Base-by-base conservation (phyloP, 1,140 invertebrate genomes). In the Hypsibius dujardini region DNA sequence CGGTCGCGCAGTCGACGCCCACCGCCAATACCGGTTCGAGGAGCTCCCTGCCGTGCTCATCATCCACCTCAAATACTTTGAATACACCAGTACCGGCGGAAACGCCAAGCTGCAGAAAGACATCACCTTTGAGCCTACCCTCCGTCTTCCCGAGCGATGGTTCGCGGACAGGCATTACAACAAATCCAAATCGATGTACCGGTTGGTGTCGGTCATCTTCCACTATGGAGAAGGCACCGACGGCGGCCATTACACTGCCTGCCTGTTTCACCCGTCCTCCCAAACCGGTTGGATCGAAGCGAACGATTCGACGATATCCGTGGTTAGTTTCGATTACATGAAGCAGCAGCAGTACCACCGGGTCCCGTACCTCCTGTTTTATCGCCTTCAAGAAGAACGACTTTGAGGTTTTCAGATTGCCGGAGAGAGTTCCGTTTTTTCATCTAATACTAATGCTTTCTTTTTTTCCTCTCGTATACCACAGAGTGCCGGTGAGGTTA, bases 221-320 rank as follows among this genome's bases (percentile, higher is more conserved):
- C 62, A 67, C 42, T 67, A 67, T 42, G 62, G 62, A 12, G 62
- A 67, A 67, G 62, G 62, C 12, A 67, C 62, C 3, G 62, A 67
- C 12, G 42, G 42, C 42, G 62, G 62, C 62, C 62, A 67, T 42
- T 67, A 67, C 62, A 67, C 62, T 3, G 62, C 62, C 62, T 67
- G 62, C 42, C 7, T 67, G 62, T 67, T 14, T 67, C 62, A 67
- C 42, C 62, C 62, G 42, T 7, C 62, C 12, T 14, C 7, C 45
- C 62, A 7, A 14, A 42, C 7, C 3, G 7, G 7, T 7, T 67
- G 62, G 62, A 67, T 67, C 45, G 62, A 67, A 42, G 62, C 62
- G 7, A 67, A 67, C 45, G 62, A 67, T 67, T 67, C 62, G 7
- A 3, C 45, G 42, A 42, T 67, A 14, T 14, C 12, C 45, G 62